Evolutionary conservation across 2,888 invertebrate genomes (phyloP), one percentile per base, ranked within the genome.

Genomic region (Aleiodes alternator): DNA sequence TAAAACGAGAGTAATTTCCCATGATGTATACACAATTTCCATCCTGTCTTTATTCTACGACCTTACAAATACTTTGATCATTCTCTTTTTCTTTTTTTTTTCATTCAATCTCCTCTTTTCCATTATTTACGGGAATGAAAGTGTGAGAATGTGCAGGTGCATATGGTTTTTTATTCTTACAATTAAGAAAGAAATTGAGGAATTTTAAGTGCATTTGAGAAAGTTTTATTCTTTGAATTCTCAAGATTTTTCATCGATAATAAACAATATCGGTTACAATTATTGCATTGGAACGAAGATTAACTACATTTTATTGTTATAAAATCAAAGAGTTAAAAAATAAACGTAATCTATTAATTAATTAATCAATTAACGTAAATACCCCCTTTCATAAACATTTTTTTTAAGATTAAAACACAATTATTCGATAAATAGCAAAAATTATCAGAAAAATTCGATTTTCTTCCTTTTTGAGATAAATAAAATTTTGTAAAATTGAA

Each of bases 131-230:
- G 66, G 68, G 72, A 81, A 85, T 80, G 86, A 86, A 86, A 86
- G 86, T 86, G 84, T 86, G 86, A 82, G 85, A 86, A 85, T 82
- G 78, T 78, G 76, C 77, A 77, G 81, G 79, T 80, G 80, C 23
- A 23, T 23, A 23, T 2, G 80, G 78, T 80, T 14, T 7, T 55
- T 55, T 55, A 6, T 55, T 55, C 11, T 56, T 38, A 61, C 59
- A 61, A 61, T 61, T 38, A 38, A 38, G 34, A 31, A 61, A 61
- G 59, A 61, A 61, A 61, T 34, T 38, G 29, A 56, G 6, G 14
- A 59, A 34, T 14, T 34, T 31, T 31, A 61, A 34, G 59, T 23
- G 12, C 50, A 64, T 34, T 31, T 11, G 53, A 64, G 12, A 34
- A 34, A 59, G 38, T 61, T 53, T 61, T 14, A 16, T 38, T 51